Evolutionary conservation across 2,888 invertebrate species (phyloP).

Genomic region (Dexiosoma caninum): DNA sequence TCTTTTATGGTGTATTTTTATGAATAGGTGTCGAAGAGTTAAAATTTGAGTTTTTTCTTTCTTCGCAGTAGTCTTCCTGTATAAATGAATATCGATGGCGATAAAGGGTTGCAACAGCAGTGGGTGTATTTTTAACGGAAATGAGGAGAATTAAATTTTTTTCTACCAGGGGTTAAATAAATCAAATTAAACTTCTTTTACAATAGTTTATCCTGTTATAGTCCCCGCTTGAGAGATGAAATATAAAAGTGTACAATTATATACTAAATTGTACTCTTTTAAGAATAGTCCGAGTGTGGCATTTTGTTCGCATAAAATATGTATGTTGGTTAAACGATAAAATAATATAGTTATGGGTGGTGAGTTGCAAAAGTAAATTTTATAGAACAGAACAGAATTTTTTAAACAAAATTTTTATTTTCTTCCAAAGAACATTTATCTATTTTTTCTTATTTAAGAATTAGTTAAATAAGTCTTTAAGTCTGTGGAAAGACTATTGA

Average conservation of each 20-base stretch:
- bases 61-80: neutral
- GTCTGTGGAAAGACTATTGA: no score
- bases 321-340: conserved; percentile 5
- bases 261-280: no score
- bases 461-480: no score
- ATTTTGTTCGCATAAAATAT: neutral
- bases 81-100: neutral
- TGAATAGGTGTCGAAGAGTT: conserved; percentile 66
- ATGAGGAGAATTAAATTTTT: conserved; percentile 29
- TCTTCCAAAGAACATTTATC: no score
- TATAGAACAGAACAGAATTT: neutral
- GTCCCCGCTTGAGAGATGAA: neutral
- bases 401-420: no score
- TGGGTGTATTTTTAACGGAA: conserved; percentile 41
- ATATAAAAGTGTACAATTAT: neutral
- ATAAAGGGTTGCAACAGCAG: conserved; percentile 32
- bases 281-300: neutral
- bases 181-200: conserved; percentile 49
- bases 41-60: conserved; percentile 40
- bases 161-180: conserved; percentile 45
- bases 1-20: conserved; percentile 65
- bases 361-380: neutral
- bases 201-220: conserved; percentile 10
- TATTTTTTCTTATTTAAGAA: no score
- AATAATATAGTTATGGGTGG: neutral